Evolutionary conservation across 2,113 vertebrate species (phyloP).

Genomic region (Pluvialis apricaria): DNA sequence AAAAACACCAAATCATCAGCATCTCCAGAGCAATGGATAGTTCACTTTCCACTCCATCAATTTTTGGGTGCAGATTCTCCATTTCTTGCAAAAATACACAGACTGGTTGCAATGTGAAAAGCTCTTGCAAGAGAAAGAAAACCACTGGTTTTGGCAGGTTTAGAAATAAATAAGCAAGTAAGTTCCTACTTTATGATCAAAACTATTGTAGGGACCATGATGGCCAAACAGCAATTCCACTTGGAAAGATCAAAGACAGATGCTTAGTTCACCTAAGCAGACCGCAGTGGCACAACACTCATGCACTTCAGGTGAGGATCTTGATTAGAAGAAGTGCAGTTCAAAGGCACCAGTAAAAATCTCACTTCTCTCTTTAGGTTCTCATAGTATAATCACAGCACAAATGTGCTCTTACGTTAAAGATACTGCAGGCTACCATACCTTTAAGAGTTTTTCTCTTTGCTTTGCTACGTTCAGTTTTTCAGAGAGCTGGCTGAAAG

Average conservation of each 20-base stretch:
- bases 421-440: conserved; percentile 22
- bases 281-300: neutral
- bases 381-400: neutral
- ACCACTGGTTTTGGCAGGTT: neutral
- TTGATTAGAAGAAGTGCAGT: neutral
- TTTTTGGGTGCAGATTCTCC: neutral
- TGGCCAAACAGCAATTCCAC: neutral
- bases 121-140: neutral
- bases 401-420: neutral
- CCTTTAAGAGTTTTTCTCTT: conserved; percentile 75
- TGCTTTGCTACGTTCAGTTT: conserved; percentile 66
- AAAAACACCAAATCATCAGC: neutral
- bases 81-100: neutral
- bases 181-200: neutral
- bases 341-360: neutral
- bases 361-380: neutral
- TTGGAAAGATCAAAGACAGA: neutral
- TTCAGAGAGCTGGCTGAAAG: conserved; percentile 70
- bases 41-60: neutral
- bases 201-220: neutral
- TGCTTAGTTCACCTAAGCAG: neutral
- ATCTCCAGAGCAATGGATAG: neutral
- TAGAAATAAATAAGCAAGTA: neutral
- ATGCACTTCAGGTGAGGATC: neutral
- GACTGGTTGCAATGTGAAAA: neutral